A percentile compares a stretch with the other conserved stretches of the same genome.
These are phyloP conservation scores for Melanotaenia pygmaea DNA, from an alignment of 2,797 vertebrate genomes.

Conservation along the genomic window DNA sequence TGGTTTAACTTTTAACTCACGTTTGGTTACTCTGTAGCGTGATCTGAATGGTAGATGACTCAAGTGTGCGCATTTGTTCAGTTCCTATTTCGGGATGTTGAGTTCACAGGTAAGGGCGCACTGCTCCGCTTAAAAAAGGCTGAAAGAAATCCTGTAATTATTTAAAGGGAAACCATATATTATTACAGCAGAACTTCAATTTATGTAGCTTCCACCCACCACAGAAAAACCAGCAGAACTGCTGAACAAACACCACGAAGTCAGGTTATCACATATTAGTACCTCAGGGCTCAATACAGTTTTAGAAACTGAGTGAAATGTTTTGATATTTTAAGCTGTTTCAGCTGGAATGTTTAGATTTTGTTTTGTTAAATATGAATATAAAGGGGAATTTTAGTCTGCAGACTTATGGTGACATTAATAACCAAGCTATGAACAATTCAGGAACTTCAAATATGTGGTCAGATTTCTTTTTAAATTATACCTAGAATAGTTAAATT, in stretches of 20 bases:
- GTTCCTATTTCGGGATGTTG: constrained; percentile 72
- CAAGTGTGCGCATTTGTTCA: constrained; percentile 37
- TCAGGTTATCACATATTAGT: constrained; percentile 9
- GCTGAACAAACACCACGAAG: constrained; percentile 36
- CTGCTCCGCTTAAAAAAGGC: constrained; percentile 36
- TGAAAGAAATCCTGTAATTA: constrained; percentile 67
- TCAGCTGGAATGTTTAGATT: neutral
- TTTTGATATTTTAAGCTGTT: constrained; percentile 1
- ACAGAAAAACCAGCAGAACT: constrained; percentile 26
- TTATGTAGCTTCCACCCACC: constrained; percentile 48
- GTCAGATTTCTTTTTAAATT: neutral
- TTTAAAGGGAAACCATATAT: constrained; percentile 43
- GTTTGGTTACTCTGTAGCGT: constrained; percentile 57
- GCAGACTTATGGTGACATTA: neutral
- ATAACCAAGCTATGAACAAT: neutral
- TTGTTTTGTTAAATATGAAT: neutral
- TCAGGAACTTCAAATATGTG: neutral
- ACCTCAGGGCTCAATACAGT: neutral
- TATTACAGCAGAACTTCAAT: constrained; percentile 52
- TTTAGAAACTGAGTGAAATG: constrained; percentile 1
- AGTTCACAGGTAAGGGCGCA: constrained; percentile 76
- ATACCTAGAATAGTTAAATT: neutral
- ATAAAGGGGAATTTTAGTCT: neutral
- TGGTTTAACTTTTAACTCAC: constrained; percentile 73
- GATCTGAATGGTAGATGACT: constrained; percentile 12